Base-by-base conservation (phyloP, 2,113 vertebrate species). In the Macquaria ambigua region DNA sequence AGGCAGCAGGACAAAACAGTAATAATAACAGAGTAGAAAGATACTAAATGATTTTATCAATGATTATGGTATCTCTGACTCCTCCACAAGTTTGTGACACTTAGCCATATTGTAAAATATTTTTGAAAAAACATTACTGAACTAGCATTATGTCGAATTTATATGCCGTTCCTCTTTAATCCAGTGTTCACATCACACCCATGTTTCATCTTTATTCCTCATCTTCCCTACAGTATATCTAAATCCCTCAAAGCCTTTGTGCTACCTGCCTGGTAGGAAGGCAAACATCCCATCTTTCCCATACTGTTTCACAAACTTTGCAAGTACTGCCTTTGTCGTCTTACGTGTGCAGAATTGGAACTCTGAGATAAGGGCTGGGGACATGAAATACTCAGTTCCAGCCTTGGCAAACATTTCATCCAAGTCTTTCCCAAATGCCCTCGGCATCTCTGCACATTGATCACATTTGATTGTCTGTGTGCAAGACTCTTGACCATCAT, bases 191-290 rank as follows among this genome's bases (percentile, higher is more conserved):
- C 31, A 70, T 81, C 74, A 56, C 68, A 55, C 31, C 66, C 2
- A 39, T 21, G 74, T 80, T 70, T 79, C 34, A 68, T 72, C 69
- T 81, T 62, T 55, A 25, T 59, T 83, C 48, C 55, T 86, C 28
- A 28, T 70, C 77, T 34, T 62, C 56, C 43, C 77, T 8, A 39
- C 23, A 5, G 62, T 84, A 62, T 61, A 41, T 74, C 72, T 59
- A 76, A 87, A 88, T 77, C 77, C 75, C 76, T 80, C 52, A 73
- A 78, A 89, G 78, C 72, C n/a, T 82, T 86, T 83, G 80, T 84
- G 68, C 61, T 76, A 75, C 58, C 66, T 79, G 80, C 58, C n/a
- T 61, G 63, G 31, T 53, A 46, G 79, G 75, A 87, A 87, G 84
- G 76, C 63, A 90, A 83, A 88, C 79, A 89, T 72, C 34, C 50